These are phyloP conservation scores for Pantala flavescens DNA, from an alignment of 1,140 invertebrate genomes.

Conservation along the genomic window DNA sequence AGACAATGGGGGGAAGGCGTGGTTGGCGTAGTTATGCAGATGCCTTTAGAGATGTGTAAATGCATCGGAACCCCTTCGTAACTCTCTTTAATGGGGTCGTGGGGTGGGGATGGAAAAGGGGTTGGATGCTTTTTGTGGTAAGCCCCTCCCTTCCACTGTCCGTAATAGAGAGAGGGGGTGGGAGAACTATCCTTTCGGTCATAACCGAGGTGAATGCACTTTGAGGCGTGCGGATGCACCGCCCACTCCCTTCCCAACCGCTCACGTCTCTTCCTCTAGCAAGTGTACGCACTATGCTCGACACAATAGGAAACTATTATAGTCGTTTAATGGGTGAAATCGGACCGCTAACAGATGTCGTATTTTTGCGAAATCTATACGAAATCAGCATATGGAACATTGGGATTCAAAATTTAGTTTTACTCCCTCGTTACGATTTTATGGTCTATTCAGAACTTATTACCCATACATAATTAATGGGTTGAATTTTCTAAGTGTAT, in stretches of 20 bases:
- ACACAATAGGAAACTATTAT: too few relatives aligned
- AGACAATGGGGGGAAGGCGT: background rate
- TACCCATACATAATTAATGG: too few relatives aligned
- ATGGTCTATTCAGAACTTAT: too few relatives aligned
- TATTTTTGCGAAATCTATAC: too few relatives aligned
- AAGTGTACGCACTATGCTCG: too few relatives aligned
- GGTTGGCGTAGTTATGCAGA: background rate
- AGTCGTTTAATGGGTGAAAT: too few relatives aligned
- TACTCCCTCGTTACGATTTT: too few relatives aligned
- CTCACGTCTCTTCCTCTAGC: background rate
- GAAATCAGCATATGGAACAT: too few relatives aligned
- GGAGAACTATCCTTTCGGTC: background rate
- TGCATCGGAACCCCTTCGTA: background rate
- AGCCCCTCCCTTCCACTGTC: background rate
- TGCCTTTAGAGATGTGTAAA: slow-evolving; percentile 5
- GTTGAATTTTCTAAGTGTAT: too few relatives aligned
- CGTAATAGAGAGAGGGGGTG: background rate
- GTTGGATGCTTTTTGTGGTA: slow-evolving; percentile 9
- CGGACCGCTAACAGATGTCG: too few relatives aligned
- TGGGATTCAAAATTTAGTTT: too few relatives aligned
- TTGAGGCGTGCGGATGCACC: background rate
- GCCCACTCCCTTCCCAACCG: background rate
- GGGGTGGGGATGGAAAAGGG: background rate
- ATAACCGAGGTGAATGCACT: slow-evolving; percentile 4
- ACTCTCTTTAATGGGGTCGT: background rate